Evolutionary conservation across 2,113 vertebrate species (phyloP).

Genomic region (Mus musculus): DNA sequence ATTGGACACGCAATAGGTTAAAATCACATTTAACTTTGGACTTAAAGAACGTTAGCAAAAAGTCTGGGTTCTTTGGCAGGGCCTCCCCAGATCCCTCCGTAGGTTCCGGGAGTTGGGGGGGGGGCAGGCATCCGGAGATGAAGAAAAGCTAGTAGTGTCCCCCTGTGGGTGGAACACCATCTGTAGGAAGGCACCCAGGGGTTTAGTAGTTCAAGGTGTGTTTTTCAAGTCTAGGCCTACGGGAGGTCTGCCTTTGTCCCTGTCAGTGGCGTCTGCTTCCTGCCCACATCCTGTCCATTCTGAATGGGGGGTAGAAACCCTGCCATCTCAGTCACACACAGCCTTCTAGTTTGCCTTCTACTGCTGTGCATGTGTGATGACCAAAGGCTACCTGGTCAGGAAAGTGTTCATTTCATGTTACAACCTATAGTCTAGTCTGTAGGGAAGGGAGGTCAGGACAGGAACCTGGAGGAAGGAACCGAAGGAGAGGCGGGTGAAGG

Average conservation of each 20-base stretch:
- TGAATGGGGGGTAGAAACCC: conserved; percentile 8
- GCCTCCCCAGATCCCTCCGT: background rate
- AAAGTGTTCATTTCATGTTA: background rate
- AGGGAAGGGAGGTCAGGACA: background rate
- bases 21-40: conserved; percentile 65
- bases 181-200: background rate
- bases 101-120: background rate
- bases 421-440: background rate
- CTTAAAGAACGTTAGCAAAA: background rate
- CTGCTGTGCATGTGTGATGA: background rate
- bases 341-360: background rate
- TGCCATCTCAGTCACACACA: background rate
- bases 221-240: background rate
- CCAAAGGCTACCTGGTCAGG: background rate
- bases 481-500: background rate
- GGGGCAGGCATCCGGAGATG: background rate
- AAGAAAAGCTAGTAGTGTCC: background rate
- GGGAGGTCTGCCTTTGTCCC: conserved; percentile 11
- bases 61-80: conserved; percentile 47
- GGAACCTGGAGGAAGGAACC: background rate
- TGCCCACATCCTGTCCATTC: background rate
- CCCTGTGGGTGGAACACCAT: background rate
- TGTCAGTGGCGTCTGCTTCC: background rate
- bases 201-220: conserved; percentile 37
- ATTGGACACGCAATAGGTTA: conserved; percentile 55